A percentile compares a stretch with the other conserved stretches of the same genome.
phyloP scores from a whole-genome alignment of 1,140 invertebrate species.

The Sinonovacula constricta region DNA sequence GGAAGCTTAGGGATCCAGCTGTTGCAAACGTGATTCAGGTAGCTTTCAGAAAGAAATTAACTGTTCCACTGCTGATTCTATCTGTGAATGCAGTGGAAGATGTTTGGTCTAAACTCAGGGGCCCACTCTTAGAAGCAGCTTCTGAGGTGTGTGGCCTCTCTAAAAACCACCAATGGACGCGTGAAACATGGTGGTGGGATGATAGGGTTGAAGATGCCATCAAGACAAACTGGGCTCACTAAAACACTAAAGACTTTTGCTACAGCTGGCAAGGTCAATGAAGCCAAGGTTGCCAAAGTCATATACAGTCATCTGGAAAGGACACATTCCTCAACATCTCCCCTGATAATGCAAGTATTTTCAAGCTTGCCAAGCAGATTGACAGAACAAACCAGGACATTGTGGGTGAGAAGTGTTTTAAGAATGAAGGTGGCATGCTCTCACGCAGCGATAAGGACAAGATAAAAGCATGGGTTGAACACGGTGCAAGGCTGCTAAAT shows the following conservation, averaged over 20 bases:
- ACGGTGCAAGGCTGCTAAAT: conserved; percentile 19
- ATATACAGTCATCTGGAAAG: too few species aligned
- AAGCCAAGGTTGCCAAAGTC: too few species aligned
- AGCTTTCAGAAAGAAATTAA: neutral
- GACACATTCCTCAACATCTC: conserved; percentile 12
- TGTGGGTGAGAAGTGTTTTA: conserved; percentile 22
- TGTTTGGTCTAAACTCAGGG: neutral
- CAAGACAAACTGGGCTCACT: neutral
- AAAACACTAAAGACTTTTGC: conserved; percentile 5
- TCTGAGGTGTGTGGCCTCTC: conserved; percentile 5
- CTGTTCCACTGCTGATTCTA: neutral
- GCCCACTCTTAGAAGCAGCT: conserved; percentile 13
- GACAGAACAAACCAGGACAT: too few species aligned
- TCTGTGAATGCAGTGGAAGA: conserved; percentile 6
- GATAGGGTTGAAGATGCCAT: too few species aligned
- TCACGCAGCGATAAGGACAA: conserved; percentile 15
- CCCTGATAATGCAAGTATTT: too few species aligned
- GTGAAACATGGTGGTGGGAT: too few species aligned
- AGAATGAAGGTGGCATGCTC: conserved; percentile 11
- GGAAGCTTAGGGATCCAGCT: too few species aligned
- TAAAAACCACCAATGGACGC: conserved; percentile 24
- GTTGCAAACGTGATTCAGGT: too few species aligned
- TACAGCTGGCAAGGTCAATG: neutral
- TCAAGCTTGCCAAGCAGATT: too few species aligned
- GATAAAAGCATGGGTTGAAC: too few species aligned